Percentiles rank a stretch among this genome's conserved stretches.
phyloP scores from a whole-genome alignment of 2,113 vertebrate species.

The Siniperca chuatsi region DNA sequence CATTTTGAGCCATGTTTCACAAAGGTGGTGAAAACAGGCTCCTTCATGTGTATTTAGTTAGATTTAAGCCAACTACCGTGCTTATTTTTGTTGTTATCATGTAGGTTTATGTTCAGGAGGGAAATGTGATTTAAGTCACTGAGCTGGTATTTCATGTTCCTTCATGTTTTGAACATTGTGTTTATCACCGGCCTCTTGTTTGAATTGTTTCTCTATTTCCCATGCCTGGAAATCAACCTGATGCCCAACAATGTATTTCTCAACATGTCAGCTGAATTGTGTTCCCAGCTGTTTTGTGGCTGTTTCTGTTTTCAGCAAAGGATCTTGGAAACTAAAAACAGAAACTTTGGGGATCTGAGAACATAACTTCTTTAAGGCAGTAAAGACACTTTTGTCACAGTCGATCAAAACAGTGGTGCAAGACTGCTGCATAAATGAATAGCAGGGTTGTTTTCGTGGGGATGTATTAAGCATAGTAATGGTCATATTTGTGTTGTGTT shows the following conservation, averaged over 20 bases:
- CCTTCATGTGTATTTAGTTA: slow-evolving; percentile 59
- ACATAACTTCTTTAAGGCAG: slow-evolving; percentile 7
- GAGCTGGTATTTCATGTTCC: slow-evolving; percentile 63
- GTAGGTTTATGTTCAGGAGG: slow-evolving; percentile 48
- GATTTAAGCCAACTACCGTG: slow-evolving; percentile 49
- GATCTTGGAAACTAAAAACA: slow-evolving; percentile 62
- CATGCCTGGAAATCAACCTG: slow-evolving; percentile 65
- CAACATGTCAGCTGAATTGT: slow-evolving; percentile 45
- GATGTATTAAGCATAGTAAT: slow-evolving; percentile 27
- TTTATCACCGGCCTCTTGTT: slow-evolving; percentile 57
- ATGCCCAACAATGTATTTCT: slow-evolving; percentile 54
- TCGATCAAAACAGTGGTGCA: slow-evolving; percentile 21
- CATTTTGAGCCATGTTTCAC: slow-evolving; percentile 62
- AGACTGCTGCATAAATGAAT: slow-evolving; percentile 40
- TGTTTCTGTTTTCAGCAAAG: slow-evolving; percentile 43
- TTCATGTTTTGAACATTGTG: slow-evolving; percentile 54
- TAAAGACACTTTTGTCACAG: slow-evolving; percentile 36
- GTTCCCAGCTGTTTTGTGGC: slow-evolving; percentile 52
- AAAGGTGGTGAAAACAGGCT: slow-evolving; percentile 67
- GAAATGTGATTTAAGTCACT: slow-evolving; percentile 59
- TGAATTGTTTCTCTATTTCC: slow-evolving; percentile 66
- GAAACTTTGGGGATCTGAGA: slow-evolving; percentile 48
- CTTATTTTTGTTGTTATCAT: slow-evolving; percentile 69
- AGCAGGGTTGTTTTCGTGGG: slow-evolving; percentile 25
- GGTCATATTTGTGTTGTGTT: not conserved